Evolutionary conservation across 2,113 vertebrate species (phyloP).

Genomic region (Antechinus flavipes): DNA sequence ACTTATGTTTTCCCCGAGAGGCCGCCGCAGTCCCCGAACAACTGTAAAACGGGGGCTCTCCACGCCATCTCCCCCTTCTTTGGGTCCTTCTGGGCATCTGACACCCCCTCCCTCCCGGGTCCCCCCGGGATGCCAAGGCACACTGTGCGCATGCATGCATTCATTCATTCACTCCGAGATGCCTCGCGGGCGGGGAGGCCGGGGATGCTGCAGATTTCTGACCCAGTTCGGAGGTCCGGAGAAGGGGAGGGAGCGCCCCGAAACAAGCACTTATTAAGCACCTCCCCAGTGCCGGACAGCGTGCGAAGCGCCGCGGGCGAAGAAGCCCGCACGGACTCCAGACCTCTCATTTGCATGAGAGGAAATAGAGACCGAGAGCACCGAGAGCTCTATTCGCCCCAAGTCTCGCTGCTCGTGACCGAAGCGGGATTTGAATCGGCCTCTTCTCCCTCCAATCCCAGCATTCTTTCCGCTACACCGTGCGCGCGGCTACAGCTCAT

Average conservation of each 20-base stretch:
- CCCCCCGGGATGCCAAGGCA: background rate
- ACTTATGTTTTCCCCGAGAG: slow-evolving; percentile 57
- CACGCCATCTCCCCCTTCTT: background rate
- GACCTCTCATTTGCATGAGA: background rate
- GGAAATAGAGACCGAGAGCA: background rate
- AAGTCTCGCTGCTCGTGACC: background rate
- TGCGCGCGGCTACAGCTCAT: background rate
- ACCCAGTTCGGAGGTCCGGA: background rate
- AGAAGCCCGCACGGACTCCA: too few relatives aligned
- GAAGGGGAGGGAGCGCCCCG: background rate
- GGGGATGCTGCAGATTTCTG: background rate
- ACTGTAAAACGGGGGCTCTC: background rate
- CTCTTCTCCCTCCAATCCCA: background rate
- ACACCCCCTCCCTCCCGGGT: too few relatives aligned
- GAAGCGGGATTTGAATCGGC: background rate
- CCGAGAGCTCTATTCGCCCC: background rate
- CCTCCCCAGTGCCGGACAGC: too few relatives aligned
- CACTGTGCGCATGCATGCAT: background rate
- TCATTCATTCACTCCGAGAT: background rate
- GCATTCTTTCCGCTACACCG: background rate
- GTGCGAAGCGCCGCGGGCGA: too few relatives aligned
- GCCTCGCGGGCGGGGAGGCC: background rate
- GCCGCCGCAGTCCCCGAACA: slow-evolving; percentile 26
- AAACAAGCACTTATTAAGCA: background rate
- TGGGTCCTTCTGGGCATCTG: background rate